Evolutionary conservation across 2,113 vertebrate genomes (phyloP), one percentile per base, ranked within the genome.

Genomic region (Myodes glareolus): DNA sequence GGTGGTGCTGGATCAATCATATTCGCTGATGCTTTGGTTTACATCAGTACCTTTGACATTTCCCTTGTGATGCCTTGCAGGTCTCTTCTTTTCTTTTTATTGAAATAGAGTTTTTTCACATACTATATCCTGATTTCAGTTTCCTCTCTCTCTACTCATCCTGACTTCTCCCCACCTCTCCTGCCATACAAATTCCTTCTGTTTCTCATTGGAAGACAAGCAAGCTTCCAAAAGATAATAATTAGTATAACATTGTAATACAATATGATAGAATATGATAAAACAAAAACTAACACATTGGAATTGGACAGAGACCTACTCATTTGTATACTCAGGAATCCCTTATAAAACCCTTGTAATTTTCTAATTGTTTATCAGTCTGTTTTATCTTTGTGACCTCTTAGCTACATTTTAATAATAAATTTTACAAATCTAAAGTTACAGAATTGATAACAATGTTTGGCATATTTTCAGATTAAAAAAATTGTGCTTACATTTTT

Each of bases 351-450:
- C 4, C 4, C 67, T 93, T 21, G 3, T 0, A 31, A 19, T 87
- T 91, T 86, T 33, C 33, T 29, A 88, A 52, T 88, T 76, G 50
- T 86, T 92, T 77, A 61, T 82, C 16, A 88, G 19, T 39, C 31
- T 50, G 1, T 55, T 6, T 58, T 95, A 14, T 72, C 13, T 77
- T 91, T 31, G 72, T 84, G 78, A 86, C 23, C 39, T 1, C 58
- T 68, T 45, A 70, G 5, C 12, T 92, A 85, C n/a, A 82, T 52
- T 31, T 77, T 89, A 50, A 31, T 94, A 67, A 50, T 95, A 94
- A n/a, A 72, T n/a, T 65, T 92, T 58, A 21, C 81, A 36, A 67
- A 81, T 77, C 10, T 33, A 67, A 65, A 85, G 52, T 81, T 96
- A 77, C 1, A 84, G 47, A 92, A 87, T 70, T 6, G 0, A 88